Evolutionary conservation across 2,888 invertebrate species (phyloP), one percentile per base, ranked within the genome.

Genomic region (Erannis defoliaria): DNA sequence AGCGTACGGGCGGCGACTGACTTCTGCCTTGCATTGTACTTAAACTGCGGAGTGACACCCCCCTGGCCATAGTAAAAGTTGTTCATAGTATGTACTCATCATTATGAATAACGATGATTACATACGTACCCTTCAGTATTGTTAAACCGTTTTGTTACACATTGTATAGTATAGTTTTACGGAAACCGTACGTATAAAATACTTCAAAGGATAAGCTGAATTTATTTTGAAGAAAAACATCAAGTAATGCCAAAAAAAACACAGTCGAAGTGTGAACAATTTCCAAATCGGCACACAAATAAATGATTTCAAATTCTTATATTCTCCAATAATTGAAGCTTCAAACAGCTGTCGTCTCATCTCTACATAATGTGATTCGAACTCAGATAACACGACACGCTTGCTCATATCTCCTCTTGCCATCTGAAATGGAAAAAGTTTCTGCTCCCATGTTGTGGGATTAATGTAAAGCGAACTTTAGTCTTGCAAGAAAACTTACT

Each of bases 331-430:
- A 16, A 51, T 51, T 45, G 50, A 45, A 58, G 65, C 29, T 57
- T 46, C 56, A 42, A 62, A 23, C 61, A 49, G 48, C 60, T 46
- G 64, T 66, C 70, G 51, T 43, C 64, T 58, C 65, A 66, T 66
- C 62, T 64, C 62, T 55, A 46, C 55, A 49, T 70, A 67, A 70
- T 70, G 66, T 33, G 70, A 70, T 68, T 54, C 59, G 62, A 64
- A 66, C 54, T 62, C 48, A 54, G 67, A 70, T 70, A 70, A 67
- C 62, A 38, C 53, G 56, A 48, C 45, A 33, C 56, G 62, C 48
- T 51, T 31, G 43, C 45, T 45, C 55, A 46, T 62, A 62, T 62
- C 61, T 62, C 12, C 9, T n/a, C n/a, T n/a, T n/a, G n/a, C n/a
- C 45, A 62, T 62, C 61, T 62, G 51, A 35, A 62, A 62, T 62